These are phyloP conservation scores for Cuculus canorus DNA, from an alignment of 2,797 vertebrate species.

Conservation along the genomic window DNA sequence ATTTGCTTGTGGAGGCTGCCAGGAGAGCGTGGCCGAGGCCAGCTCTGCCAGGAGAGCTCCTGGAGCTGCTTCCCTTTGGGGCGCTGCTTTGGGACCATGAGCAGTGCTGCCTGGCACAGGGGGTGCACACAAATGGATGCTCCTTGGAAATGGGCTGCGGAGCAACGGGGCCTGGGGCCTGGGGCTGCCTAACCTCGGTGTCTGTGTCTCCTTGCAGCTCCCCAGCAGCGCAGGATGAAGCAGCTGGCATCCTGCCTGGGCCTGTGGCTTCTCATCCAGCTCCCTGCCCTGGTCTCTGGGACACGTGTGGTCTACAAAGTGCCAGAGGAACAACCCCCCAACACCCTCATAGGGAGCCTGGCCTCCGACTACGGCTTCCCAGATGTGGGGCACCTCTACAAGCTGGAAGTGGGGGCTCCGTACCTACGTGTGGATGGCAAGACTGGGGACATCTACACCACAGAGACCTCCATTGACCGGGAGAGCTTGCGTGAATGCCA, in stretches of 20 bases:
- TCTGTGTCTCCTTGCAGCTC: constrained; percentile 65
- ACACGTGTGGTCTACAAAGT: constrained; percentile 84
- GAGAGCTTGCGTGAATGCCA: constrained; percentile 92
- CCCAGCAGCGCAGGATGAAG: constrained; percentile 64
- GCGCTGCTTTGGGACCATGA: not conserved
- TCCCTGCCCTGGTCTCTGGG: constrained; percentile 66
- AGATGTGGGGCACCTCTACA: constrained; percentile 93
- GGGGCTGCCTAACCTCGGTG: constrained; percentile 24
- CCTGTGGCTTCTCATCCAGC: constrained; percentile 76
- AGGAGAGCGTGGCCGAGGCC: not conserved
- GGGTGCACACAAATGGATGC: not conserved
- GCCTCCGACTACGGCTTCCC: constrained; percentile 92
- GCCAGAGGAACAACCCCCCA: constrained; percentile 94
- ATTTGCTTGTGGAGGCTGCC: not conserved
- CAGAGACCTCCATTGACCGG: constrained; percentile 91
- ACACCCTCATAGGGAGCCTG: constrained; percentile 92
- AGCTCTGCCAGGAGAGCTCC: not conserved
- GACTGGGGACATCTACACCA: constrained; percentile 96
- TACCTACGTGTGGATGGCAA: constrained; percentile 94
- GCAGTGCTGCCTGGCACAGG: too few relatives aligned
- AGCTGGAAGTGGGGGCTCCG: constrained; percentile 92
- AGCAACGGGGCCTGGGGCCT: accelerated
- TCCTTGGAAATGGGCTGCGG: not conserved
- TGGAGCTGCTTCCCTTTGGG: not conserved
- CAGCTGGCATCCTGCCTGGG: constrained; percentile 59